These are phyloP conservation scores for Phenganax stokvisi DNA, from an alignment of 92 coral and sea anemone species.

Conservation along the genomic window DNA sequence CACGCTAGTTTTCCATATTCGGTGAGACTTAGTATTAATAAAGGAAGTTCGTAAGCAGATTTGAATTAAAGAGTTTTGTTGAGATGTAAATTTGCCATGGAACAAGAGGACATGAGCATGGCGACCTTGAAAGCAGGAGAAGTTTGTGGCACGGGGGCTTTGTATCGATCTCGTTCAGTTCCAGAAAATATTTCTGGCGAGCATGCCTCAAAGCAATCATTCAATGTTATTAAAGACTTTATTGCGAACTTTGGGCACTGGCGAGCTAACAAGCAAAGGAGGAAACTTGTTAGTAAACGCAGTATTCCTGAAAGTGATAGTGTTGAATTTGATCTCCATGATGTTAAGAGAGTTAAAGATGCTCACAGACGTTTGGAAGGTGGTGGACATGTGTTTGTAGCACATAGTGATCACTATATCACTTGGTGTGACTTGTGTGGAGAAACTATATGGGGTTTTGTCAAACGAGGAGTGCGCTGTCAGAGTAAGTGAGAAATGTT, in stretches of 20 bases:
- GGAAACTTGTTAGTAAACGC: conserved; percentile 51
- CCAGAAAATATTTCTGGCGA: conserved; percentile 39
- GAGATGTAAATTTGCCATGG: conserved; percentile 7
- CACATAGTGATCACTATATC: conserved; percentile 68
- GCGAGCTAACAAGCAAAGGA: conserved; percentile 59
- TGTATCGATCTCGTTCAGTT: conserved; percentile 37
- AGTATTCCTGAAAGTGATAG: conserved; percentile 58
- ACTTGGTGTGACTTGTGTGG: conserved; percentile 99
- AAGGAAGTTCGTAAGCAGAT: conserved; percentile 17
- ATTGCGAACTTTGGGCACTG: conserved; percentile 73
- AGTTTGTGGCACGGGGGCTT: conserved; percentile 6
- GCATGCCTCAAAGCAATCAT: conserved; percentile 27
- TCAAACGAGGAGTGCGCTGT: conserved; percentile 88
- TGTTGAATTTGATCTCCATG: conserved; percentile 53
- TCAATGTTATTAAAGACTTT: conserved; percentile 66
- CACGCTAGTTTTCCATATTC: conserved; percentile 17
- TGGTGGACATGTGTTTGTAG: conserved; percentile 78
- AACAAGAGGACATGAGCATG: conserved; percentile 23
- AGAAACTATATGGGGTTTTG: conserved; percentile 95
- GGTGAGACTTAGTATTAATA: neutral
- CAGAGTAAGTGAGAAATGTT: conserved; percentile 64
- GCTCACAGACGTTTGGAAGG: conserved; percentile 49
- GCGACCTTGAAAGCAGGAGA: conserved; percentile 29
- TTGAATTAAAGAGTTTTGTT: neutral
- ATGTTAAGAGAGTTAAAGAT: conserved; percentile 33